These are phyloP conservation scores for Drosophila algonquin DNA, from an alignment of 2,888 invertebrate species.

Conservation along the genomic window DNA sequence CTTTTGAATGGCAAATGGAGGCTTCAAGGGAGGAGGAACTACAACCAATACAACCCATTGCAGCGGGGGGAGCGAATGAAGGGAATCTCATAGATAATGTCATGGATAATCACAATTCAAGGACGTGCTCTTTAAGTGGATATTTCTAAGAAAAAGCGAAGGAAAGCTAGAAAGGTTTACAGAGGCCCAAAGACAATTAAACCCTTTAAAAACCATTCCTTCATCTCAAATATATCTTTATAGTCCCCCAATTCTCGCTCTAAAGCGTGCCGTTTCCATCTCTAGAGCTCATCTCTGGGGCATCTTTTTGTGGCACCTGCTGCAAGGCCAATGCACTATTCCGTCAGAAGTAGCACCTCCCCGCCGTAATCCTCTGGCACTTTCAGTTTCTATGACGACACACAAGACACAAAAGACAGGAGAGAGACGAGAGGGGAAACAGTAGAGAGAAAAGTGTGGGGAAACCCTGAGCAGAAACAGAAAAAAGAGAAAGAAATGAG, in stretches of 20 bases:
- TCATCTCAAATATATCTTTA: not conserved
- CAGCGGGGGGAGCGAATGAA: not conserved
- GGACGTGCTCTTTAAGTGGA: not conserved
- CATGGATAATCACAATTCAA: not conserved
- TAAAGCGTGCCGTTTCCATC: not conserved
- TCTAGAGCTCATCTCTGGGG: slow-evolving; percentile 5
- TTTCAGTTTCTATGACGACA: slow-evolving; percentile 52
- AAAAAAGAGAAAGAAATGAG: not conserved
- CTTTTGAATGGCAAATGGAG: not conserved
- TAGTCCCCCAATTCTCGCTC: not conserved
- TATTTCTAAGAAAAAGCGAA: not conserved
- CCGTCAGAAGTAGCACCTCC: slow-evolving; percentile 10
- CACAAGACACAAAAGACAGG: slow-evolving; percentile 1
- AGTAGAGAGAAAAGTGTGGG: not conserved
- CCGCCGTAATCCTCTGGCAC: slow-evolving; percentile 32
- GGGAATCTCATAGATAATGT: not conserved
- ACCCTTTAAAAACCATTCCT: not conserved
- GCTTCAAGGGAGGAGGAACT: not conserved
- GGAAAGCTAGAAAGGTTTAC: no score
- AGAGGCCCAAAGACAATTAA: not conserved
- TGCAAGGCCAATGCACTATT: slow-evolving; percentile 35
- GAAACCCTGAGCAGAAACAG: no score
- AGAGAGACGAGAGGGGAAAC: slow-evolving; percentile 13
- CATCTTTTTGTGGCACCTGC: not conserved
- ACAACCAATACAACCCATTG: not conserved